These are phyloP conservation scores for Megatriorchis doriae DNA, from an alignment of 2,113 vertebrate species.

Conservation along the genomic window DNA sequence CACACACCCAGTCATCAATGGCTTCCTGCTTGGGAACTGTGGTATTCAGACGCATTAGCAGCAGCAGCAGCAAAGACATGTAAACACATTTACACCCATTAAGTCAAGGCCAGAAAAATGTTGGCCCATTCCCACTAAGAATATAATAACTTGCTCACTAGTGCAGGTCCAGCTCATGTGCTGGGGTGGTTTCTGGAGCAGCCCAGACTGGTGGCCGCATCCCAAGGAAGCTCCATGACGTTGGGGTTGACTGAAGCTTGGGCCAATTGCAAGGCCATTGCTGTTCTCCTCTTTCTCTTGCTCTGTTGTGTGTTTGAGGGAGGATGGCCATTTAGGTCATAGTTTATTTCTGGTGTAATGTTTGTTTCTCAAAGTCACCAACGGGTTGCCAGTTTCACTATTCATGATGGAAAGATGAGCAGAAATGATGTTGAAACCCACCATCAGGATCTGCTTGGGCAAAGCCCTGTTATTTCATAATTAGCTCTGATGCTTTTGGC, in stretches of 20 bases:
- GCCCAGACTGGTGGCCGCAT: neutral
- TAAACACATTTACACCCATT: neutral
- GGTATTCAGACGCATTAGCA: neutral
- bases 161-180: neutral
- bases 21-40: constrained; percentile 24
- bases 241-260: neutral
- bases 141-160: neutral
- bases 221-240: neutral
- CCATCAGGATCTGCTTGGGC: neutral
- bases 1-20: constrained; percentile 5
- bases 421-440: neutral
- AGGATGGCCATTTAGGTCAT: neutral
- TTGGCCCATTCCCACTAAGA: neutral
- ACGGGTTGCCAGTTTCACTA: neutral
- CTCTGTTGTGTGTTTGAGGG: neutral
- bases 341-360: neutral
- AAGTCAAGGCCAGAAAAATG: constrained; percentile 13
- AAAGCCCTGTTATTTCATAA: constrained; percentile 24
- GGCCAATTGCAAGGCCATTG: neutral
- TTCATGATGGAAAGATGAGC: neutral
- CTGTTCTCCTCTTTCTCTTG: neutral
- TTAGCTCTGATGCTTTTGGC: constrained; percentile 8
- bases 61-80: neutral
- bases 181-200: neutral
- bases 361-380: neutral